Conservation (phyloP, 1,140 invertebrate species). For the Drosophila eugracilis region DNA sequence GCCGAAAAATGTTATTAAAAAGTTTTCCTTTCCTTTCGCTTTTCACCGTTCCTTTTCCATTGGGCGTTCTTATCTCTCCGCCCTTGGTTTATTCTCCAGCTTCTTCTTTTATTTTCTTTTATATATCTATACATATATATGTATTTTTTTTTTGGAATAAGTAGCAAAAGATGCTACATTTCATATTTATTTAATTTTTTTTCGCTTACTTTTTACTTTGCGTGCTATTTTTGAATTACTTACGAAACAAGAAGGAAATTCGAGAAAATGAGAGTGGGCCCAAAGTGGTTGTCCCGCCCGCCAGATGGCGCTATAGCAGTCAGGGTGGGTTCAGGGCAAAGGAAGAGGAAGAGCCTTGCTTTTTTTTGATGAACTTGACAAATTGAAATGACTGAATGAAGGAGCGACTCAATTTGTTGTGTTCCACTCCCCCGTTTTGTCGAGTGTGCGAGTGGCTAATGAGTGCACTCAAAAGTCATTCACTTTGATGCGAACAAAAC, state of each 20-base stretch:
- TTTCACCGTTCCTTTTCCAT: background rate
- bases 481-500: slow-evolving; percentile 37
- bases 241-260: slow-evolving; percentile 37
- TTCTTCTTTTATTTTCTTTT: slow-evolving; percentile 31
- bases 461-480: slow-evolving; percentile 50
- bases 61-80: slow-evolving; percentile 29
- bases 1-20: slow-evolving; percentile 83
- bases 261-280: background rate
- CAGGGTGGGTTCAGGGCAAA: too few species aligned
- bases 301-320: slow-evolving; percentile 38
- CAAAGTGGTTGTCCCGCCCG: slow-evolving; percentile 3
- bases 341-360: background rate
- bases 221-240: slow-evolving; percentile 67
- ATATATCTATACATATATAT: too few species aligned
- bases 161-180: slow-evolving; percentile 62
- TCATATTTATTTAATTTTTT: slow-evolving; percentile 80
- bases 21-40: slow-evolving; percentile 74
- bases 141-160: slow-evolving; percentile 32
- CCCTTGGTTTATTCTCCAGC: slow-evolving; percentile 25
- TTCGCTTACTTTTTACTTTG: slow-evolving; percentile 74
- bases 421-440: slow-evolving; percentile 28
- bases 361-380: slow-evolving; percentile 62
- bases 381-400: slow-evolving; percentile 58
- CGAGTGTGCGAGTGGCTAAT: slow-evolving; percentile 43
- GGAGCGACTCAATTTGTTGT: slow-evolving; percentile 56